A percentile compares a stretch with the other conserved stretches of the same genome.
phyloP scores from a whole-genome alignment of 1,140 invertebrate genomes.

The Neodiprion virginianus region DNA sequence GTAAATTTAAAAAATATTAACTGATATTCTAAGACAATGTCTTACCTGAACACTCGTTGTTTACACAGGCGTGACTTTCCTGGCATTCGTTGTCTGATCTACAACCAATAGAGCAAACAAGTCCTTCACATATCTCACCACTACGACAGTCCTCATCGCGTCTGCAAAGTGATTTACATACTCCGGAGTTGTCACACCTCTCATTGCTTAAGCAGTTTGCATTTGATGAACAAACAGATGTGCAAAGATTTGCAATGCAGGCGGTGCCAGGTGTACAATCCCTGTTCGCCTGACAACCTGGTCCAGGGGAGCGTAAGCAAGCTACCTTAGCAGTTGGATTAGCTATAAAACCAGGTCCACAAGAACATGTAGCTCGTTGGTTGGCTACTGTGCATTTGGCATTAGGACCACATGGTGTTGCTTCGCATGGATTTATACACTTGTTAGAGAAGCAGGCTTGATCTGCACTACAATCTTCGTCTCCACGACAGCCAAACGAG shows the following conservation, averaged over 20 bases:
- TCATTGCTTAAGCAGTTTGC: conserved; percentile 82
- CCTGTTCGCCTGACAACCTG: conserved; percentile 74
- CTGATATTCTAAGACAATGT: conserved; percentile 2
- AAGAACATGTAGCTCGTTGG: conserved; percentile 83
- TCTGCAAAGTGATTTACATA: conserved; percentile 76
- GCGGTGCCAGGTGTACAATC: conserved; percentile 73
- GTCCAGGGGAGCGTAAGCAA: conserved; percentile 77
- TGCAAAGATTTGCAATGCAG: conserved; percentile 76
- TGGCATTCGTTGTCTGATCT: conserved; percentile 81
- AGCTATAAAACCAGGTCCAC: conserved; percentile 78
- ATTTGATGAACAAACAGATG: conserved; percentile 77
- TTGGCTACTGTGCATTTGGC: conserved; percentile 81
- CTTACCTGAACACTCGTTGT: conserved; percentile 73
- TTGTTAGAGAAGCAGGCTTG: conserved; percentile 82
- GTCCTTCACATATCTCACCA: conserved; percentile 83
- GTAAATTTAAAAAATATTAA: background rate
- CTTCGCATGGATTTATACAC: conserved; percentile 80
- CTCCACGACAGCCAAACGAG: conserved; percentile 82
- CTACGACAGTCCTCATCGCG: conserved; percentile 81
- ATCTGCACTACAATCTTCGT: conserved; percentile 85
- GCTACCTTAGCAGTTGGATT: conserved; percentile 84
- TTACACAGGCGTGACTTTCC: conserved; percentile 71
- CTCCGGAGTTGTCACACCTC: conserved; percentile 69
- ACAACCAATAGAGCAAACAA: conserved; percentile 81
- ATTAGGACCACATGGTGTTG: conserved; percentile 83